Evolutionary conservation across 2,888 invertebrate species (phyloP).

Genomic region (Cryptocephalus moraei): DNA sequence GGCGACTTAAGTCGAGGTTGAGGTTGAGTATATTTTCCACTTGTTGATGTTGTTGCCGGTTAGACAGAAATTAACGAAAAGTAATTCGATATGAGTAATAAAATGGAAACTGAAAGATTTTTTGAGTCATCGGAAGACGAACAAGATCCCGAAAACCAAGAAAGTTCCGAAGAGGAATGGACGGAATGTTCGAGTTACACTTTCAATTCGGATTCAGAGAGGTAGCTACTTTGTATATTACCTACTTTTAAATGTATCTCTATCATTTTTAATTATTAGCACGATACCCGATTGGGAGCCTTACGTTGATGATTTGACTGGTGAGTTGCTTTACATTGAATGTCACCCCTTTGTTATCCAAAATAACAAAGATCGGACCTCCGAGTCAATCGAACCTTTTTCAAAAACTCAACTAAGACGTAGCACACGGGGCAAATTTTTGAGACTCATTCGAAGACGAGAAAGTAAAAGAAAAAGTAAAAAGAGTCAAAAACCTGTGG

Average conservation of each 20-base stretch:
- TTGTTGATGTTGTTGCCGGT: too few relatives aligned
- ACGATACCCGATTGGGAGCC: conserved; percentile 62
- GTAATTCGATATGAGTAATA: too few relatives aligned
- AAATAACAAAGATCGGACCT: conserved; percentile 25
- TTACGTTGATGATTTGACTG: conserved; percentile 48
- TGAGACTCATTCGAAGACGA: conserved; percentile 41
- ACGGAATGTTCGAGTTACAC: conserved; percentile 35
- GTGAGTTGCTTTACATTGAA: conserved; percentile 58
- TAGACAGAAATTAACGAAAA: too few relatives aligned
- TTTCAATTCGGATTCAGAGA: conserved; percentile 51
- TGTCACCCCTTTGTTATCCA: conserved; percentile 39
- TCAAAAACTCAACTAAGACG: conserved; percentile 34
- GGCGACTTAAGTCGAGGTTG: too few relatives aligned
- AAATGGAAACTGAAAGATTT: too few relatives aligned
- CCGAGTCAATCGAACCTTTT: conserved; percentile 17
- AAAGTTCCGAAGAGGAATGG: conserved; percentile 28
- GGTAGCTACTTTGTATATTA: conserved; percentile 36
- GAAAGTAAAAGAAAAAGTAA: conserved; percentile 43
- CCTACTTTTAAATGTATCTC: not conserved
- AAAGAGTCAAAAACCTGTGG: conserved; percentile 25
- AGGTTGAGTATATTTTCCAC: too few relatives aligned
- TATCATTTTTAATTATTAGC: conserved; percentile 30
- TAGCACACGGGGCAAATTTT: conserved; percentile 41
- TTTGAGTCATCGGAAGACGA: too few relatives aligned
- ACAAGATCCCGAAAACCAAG: too few relatives aligned